A percentile compares a stretch with the other conserved stretches of the same genome.
These are phyloP conservation scores for Perizoma affinitatum DNA, from an alignment of 2,888 invertebrate genomes.

Conservation along the genomic window DNA sequence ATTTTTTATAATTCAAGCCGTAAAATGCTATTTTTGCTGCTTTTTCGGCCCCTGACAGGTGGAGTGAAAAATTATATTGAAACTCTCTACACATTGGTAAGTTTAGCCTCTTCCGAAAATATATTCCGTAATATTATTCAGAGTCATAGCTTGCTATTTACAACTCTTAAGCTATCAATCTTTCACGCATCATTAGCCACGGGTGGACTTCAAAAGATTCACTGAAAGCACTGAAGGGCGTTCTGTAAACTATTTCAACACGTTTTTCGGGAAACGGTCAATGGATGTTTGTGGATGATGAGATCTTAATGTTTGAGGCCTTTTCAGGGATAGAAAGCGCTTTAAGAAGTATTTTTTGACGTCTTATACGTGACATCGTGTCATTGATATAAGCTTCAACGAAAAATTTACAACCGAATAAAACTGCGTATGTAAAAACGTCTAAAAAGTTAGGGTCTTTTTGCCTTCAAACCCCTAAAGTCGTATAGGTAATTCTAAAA, in stretches of 20 bases:
- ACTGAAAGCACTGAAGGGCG: slow-evolving; percentile 25
- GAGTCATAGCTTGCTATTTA: neutral
- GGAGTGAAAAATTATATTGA: too few species aligned
- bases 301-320: slow-evolving; percentile 40
- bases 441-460: too few species aligned
- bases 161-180: slow-evolving; percentile 50
- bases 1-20: neutral
- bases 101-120: too few species aligned
- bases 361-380: neutral
- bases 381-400: too few species aligned
- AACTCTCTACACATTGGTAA: too few species aligned
- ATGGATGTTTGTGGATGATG: slow-evolving; percentile 39
- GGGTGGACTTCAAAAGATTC: slow-evolving; percentile 28
- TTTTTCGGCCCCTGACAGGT: too few species aligned
- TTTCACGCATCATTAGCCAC: slow-evolving; percentile 50
- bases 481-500: too few species aligned
- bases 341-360: neutral
- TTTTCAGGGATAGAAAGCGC: slow-evolving; percentile 28
- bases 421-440: too few species aligned
- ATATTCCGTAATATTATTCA: too few species aligned
- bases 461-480: too few species aligned
- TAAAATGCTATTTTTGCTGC: too few species aligned
- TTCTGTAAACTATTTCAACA: slow-evolving; percentile 39
- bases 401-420: too few species aligned
- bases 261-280: slow-evolving; percentile 34